Percentiles rank a stretch among this genome's conserved stretches.
phyloP scores from a whole-genome alignment of 23 tunicate genomes.

The Trididemnum nubilum region DNA sequence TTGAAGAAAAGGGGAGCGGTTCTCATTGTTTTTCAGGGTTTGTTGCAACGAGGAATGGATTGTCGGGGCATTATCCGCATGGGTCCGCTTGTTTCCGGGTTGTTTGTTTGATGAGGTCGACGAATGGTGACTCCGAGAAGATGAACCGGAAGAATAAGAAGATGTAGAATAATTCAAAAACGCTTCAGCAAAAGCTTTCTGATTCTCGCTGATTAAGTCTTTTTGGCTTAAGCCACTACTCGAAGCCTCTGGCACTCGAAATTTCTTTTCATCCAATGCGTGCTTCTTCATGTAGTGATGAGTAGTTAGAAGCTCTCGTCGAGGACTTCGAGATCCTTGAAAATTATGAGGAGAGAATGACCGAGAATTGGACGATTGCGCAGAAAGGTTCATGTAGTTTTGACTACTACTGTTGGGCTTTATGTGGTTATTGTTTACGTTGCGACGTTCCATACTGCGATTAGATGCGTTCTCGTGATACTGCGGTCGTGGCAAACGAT shows the following conservation, averaged over 20 bases:
- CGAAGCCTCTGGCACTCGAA: neutral
- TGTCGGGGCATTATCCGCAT: neutral
- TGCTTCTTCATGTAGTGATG: neutral
- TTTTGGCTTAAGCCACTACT: conserved; percentile 1
- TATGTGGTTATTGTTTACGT: neutral
- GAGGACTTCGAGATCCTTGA: neutral
- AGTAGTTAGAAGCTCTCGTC: neutral
- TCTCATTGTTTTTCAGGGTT: neutral
- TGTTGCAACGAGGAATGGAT: neutral
- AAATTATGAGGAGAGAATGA: neutral
- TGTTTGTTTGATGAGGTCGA: neutral
- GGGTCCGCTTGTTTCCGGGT: neutral
- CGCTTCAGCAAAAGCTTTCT: conserved; percentile 69
- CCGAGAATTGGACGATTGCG: neutral
- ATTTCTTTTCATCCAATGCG: neutral
- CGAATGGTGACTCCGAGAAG: neutral
- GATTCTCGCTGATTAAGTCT: conserved; percentile 65
- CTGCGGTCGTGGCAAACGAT: too few relatives aligned
- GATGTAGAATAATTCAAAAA: conserved; percentile 47
- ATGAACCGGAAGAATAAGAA: neutral
- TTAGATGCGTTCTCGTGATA: too few relatives aligned
- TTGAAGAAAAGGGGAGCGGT: neutral
- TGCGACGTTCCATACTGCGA: too few relatives aligned
- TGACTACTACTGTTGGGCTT: neutral
- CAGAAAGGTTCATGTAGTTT: neutral